A percentile compares a stretch with the other conserved stretches of the same genome.
Evolutionary conservation across 1,140 invertebrate species (phyloP).

Genomic region (Samia ricini): DNA sequence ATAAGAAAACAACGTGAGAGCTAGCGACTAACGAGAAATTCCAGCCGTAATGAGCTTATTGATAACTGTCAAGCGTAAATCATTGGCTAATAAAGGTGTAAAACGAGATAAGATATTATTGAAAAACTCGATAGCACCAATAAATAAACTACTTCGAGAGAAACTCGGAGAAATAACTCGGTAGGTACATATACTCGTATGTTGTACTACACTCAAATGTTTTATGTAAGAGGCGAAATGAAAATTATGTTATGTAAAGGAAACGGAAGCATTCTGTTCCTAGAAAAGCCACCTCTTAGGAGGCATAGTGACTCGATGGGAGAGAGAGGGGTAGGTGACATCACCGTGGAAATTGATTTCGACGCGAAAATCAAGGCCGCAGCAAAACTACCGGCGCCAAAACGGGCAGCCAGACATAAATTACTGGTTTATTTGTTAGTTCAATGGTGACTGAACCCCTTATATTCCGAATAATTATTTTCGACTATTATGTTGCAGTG

Average conservation of each 20-base stretch:
- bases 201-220: not conserved
- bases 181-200: no score
- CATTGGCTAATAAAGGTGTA: conserved; percentile 19
- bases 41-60: conserved; percentile 14
- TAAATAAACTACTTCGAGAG: not conserved
- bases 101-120: conserved; percentile 22
- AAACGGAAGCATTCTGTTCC: conserved; percentile 50
- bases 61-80: conserved; percentile 22
- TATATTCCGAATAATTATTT: conserved; percentile 33
- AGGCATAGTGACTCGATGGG: conserved; percentile 16
- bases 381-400: conserved; percentile 45
- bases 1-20: not conserved
- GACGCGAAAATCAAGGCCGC: conserved; percentile 57
- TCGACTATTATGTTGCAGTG: conserved; percentile 3
- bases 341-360: conserved; percentile 63
- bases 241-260: conserved; percentile 39
- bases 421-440: conserved; percentile 52
- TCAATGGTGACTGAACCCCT: conserved; percentile 27
- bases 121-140: conserved; percentile 11
- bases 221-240: conserved; percentile 21
- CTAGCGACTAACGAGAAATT: not conserved
- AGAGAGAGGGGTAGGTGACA: conserved; percentile 32
- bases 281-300: conserved; percentile 24
- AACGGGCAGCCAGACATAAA: conserved; percentile 44
- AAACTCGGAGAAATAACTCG: not conserved